Base-by-base conservation (phyloP, 2,888 invertebrate genomes). In the Epistrophella euchroma region DNA sequence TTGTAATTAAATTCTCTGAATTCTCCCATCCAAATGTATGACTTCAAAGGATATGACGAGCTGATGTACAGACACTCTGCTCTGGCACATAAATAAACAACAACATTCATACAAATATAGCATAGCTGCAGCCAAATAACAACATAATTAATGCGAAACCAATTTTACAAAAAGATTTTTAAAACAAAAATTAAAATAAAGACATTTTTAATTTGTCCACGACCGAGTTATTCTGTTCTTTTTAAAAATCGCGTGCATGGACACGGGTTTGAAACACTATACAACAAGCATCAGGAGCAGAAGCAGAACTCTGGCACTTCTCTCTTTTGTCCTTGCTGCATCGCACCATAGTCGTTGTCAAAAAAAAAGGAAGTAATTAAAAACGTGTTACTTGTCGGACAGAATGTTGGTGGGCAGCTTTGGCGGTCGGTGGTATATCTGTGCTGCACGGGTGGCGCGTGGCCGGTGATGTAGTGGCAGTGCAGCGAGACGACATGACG, bases 361-460 rank as follows among this genome's bases (percentile, higher is more conserved):
- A 56, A 64, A 82, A 78, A 70, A 84, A 70, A 82, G 77, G 77
- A 78, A 74, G 86, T 86, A 86, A 86, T 86, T 86, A 86, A 86
- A 86, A 82, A 86, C 86, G 86, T 86, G 86, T 86, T 86, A 86
- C 86, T 86, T 86, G 73, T 86, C 86, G 56, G 86, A 86, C 82
- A 78, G 86, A 62, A 77, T 82, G 82, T 73, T 78, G 77, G 77
- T 70, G 52, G 82, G 70, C 66, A 71, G 68, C 66, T 45, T 13
- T 68, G 68, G 60, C 45, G 82, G 76, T 64, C 56, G 52, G 17
- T 45, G 60, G 64, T 28, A 28, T 74, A 64, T 50, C 52, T 40
- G 50, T 37, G 73, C n/a, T 37, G 11, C 52, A 35, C 15, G 32
- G 15, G 13, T 22, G 22, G 22, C 43, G 45, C 19, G 37, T 43